These are phyloP conservation scores for Megaceryle maxima DNA, from an alignment of 2,113 vertebrate genomes.

Conservation along the genomic window DNA sequence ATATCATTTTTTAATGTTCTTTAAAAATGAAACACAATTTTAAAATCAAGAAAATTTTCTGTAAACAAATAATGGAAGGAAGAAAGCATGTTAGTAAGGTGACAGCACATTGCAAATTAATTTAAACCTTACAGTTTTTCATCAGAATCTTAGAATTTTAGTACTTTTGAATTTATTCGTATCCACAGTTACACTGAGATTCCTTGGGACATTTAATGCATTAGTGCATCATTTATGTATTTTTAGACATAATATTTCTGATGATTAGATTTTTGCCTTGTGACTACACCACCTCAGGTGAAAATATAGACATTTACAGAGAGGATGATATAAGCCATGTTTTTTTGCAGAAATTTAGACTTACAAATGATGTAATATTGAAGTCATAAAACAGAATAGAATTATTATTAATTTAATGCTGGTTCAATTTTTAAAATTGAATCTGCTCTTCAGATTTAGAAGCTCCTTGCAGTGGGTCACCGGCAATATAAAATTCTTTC, in stretches of 20 bases:
- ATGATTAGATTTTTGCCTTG: background rate
- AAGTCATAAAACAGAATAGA: background rate
- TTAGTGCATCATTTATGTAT: background rate
- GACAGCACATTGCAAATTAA: background rate
- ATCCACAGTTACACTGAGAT: background rate
- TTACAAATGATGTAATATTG: background rate
- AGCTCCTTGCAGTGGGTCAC: background rate
- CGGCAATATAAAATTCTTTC: background rate
- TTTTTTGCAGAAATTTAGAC: slow-evolving; percentile 2
- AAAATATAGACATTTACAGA: background rate
- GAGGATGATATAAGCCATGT: background rate
- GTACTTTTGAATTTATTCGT: background rate
- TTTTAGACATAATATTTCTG: background rate
- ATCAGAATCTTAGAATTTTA: background rate
- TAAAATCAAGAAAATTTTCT: background rate
- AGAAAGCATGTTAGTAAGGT: background rate
- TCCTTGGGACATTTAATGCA: background rate
- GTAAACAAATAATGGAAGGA: background rate
- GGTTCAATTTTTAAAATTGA: slow-evolving; percentile 9
- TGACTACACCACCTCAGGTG: background rate
- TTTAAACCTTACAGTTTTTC: background rate
- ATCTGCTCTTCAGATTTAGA: background rate
- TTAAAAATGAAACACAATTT: background rate
- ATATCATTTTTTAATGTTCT: background rate
- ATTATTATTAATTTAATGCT: background rate